phyloP scores from a whole-genome alignment of 2,888 invertebrate genomes.

The Micoletzkya japonica region DNA sequence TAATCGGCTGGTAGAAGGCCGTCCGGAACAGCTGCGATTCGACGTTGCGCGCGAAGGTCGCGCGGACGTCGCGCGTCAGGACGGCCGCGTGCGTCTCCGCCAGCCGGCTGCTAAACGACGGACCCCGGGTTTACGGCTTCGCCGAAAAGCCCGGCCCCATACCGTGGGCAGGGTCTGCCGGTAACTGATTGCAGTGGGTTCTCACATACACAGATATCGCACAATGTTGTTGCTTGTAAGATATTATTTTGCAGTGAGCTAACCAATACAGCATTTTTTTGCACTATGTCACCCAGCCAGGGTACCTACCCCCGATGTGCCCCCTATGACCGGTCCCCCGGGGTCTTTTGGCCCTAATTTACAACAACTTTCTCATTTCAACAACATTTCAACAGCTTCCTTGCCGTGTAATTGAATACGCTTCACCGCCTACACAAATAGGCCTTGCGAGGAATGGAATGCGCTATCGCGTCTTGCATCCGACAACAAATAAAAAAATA shows the following conservation, averaged over 20 bases:
- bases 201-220: not conserved
- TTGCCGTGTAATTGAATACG: too few relatives aligned
- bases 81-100: constrained; percentile 21
- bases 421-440: too few relatives aligned
- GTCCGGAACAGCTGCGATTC: constrained; percentile 12
- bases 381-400: too few relatives aligned
- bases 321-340: too few relatives aligned
- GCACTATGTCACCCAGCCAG: too few relatives aligned
- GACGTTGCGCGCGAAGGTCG: constrained; percentile 17
- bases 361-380: too few relatives aligned
- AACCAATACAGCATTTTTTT: too few relatives aligned
- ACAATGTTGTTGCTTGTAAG: not conserved
- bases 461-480: too few relatives aligned
- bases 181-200: not conserved
- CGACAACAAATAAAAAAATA: too few relatives aligned
- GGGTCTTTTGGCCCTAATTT: too few relatives aligned
- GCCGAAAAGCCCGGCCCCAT: not conserved
- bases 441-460: too few relatives aligned
- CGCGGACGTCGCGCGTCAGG: constrained; percentile 25
- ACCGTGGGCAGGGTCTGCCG: not conserved
- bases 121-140: not conserved
- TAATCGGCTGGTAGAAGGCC: constrained; percentile 27
- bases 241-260: not conserved
- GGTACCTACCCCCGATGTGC: too few relatives aligned
- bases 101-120: constrained; percentile 24